These are phyloP conservation scores for Eupeodes latifasciatus DNA, from an alignment of 2,888 invertebrate species.

Conservation along the genomic window DNA sequence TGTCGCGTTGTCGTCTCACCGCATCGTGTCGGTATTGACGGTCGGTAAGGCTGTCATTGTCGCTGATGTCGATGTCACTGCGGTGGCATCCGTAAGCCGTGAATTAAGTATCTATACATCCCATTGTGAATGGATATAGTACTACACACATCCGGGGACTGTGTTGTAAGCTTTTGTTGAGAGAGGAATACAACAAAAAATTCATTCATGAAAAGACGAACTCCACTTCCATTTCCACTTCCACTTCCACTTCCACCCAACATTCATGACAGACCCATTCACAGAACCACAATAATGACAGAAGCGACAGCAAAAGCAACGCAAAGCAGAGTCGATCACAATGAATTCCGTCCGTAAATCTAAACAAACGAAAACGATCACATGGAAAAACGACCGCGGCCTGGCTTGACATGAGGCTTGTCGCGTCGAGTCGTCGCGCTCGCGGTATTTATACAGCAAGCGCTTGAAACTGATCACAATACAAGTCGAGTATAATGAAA, in stretches of 20 bases:
- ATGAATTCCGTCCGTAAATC: background rate
- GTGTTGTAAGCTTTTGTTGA: conserved; percentile 51
- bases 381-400: background rate
- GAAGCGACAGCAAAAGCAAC: background rate
- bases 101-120: background rate
- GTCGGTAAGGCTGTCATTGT: background rate
- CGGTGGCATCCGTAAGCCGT: conserved; percentile 29
- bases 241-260: no score
- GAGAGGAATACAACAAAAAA: background rate
- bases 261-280: conserved; percentile 36
- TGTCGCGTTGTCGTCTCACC: background rate
- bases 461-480: conserved; percentile 34
- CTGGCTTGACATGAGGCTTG: no score
- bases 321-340: conserved; percentile 17
- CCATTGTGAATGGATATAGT: conserved; percentile 48
- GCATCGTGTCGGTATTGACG: no score
- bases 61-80: background rate
- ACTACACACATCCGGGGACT: conserved; percentile 62
- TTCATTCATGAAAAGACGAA: conserved; percentile 67
- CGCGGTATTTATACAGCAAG: background rate
- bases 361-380: conserved; percentile 9
- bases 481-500: background rate
- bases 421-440: background rate
- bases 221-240: conserved; percentile 2
- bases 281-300: conserved; percentile 33